Evolutionary conservation across 2,113 vertebrate genomes (phyloP), one percentile per base, ranked within the genome.

Genomic region (Apteryx owenii): DNA sequence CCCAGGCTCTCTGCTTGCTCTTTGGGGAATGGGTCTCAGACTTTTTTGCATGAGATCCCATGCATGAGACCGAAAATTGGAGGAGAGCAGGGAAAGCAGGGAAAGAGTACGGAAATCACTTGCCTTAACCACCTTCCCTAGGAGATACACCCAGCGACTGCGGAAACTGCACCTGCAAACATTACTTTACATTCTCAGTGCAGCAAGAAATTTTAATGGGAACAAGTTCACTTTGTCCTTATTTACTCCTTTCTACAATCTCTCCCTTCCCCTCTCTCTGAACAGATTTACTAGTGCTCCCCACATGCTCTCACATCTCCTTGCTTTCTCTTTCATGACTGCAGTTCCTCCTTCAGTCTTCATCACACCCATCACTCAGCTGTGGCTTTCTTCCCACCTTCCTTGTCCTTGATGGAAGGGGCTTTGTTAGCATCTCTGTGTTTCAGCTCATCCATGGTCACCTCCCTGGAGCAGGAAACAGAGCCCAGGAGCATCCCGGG

Each of bases 1-100:
- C 29, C 31, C 29, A 29, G 56, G 56, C 29, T 60, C 56, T 60
- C 56, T 19, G 29, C 56, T 60, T 33, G 56, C 56, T 60, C 31
- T 60, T 6, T 18, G 29, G 31, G 15, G 19, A 60, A 85, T 5
- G n/a, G 26, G 7, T 95, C 17, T 21, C 33, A 53, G 12, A 28
- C 12, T 56, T 11, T 40, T 54, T 53, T 36, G 60, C 36, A 40
- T 0, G 0, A 60, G 73, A 93, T 50, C 18, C 13, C 36, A 66
- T 0, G 0, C 0, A 0, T 0, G 7, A 25, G 42, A 72, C 9
- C 20, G 36, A 58, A 46, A 65, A 8, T 23, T 64, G n/a, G 28
- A 83, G 12, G 31, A 81, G 9, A n/a, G 4, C 18, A 71, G 36
- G 36, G 36, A 36, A 36, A 58, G 66, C 23, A 60, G 5, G 36